These are phyloP conservation scores for Musca domestica DNA, from an alignment of 1,140 invertebrate species.

Conservation along the genomic window DNA sequence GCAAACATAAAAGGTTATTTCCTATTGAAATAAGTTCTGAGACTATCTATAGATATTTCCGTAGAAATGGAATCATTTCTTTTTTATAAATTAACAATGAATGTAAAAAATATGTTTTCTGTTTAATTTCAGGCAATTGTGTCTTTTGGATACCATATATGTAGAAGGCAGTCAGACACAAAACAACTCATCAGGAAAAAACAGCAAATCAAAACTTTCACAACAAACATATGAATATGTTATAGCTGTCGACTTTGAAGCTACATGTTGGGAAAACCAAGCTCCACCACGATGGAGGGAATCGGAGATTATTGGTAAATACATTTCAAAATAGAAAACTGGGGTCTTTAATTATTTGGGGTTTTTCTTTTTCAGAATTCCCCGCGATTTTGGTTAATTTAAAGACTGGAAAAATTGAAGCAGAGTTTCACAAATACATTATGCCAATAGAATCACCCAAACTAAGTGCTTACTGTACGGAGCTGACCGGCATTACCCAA, in stretches of 20 bases:
- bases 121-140: conserved; percentile 47
- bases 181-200: conserved; percentile 31
- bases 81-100: too few relatives aligned
- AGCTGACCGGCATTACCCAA: conserved; percentile 63
- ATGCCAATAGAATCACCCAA: conserved; percentile 62
- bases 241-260: conserved; percentile 57
- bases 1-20: conserved; percentile 27
- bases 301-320: conserved; percentile 54
- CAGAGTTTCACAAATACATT: conserved; percentile 67
- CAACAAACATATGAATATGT: conserved; percentile 52
- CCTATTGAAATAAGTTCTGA: too few relatives aligned
- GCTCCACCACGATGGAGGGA: conserved; percentile 45
- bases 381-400: conserved; percentile 69
- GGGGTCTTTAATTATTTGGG: background rate
- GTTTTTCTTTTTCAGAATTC: conserved; percentile 63
- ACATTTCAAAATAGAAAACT: background rate
- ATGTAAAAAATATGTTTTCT: too few relatives aligned
- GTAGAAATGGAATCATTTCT: too few relatives aligned
- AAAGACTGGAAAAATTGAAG: conserved; percentile 58
- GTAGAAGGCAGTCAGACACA: conserved; percentile 38
- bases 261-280: conserved; percentile 56
- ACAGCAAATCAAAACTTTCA: conserved; percentile 37
- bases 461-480: conserved; percentile 65
- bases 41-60: too few relatives aligned
- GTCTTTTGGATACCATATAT: conserved; percentile 52